Conservation (phyloP, 2,113 vertebrate genomes). For the Turnix velox region DNA sequence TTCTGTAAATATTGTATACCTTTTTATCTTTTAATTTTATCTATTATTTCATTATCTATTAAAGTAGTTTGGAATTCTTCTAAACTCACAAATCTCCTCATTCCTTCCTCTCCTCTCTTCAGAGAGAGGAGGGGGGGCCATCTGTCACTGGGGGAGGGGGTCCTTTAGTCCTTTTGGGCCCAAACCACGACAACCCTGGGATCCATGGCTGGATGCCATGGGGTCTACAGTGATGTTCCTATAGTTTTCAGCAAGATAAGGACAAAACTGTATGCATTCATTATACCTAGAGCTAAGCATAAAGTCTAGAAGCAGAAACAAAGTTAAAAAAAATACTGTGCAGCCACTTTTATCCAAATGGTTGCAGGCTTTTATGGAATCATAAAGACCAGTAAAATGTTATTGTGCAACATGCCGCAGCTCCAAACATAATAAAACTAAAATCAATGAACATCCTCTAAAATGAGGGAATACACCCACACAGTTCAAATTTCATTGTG, state of each 20-base stretch:
- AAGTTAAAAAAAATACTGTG: neutral
- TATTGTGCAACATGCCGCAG: conserved; percentile 38
- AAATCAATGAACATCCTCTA: conserved; percentile 49
- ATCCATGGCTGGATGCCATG: accelerated
- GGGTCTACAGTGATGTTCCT: neutral
- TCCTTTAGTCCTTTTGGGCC: no score
- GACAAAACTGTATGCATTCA: neutral
- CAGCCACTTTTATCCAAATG: conserved; percentile 1
- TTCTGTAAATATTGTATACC: no score
- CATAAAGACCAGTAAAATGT: conserved; percentile 34
- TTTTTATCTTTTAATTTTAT: no score
- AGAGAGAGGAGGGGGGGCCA: no score
- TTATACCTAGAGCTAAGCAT: neutral
- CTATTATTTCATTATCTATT: no score
- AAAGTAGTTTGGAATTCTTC: no score
- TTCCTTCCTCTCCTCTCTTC: no score
- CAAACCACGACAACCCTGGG: no score
- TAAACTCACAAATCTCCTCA: no score
- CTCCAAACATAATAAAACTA: conserved; percentile 43
- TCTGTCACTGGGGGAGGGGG: no score
- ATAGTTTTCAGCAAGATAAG: neutral
- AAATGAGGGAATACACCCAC: conserved; percentile 55
- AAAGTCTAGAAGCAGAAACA: conserved; percentile 9
- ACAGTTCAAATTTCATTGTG: conserved; percentile 48
- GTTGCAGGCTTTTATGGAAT: conserved; percentile 24